Evolutionary conservation across 2,888 invertebrate species (phyloP).

Genomic region (Synergus itoensis): DNA sequence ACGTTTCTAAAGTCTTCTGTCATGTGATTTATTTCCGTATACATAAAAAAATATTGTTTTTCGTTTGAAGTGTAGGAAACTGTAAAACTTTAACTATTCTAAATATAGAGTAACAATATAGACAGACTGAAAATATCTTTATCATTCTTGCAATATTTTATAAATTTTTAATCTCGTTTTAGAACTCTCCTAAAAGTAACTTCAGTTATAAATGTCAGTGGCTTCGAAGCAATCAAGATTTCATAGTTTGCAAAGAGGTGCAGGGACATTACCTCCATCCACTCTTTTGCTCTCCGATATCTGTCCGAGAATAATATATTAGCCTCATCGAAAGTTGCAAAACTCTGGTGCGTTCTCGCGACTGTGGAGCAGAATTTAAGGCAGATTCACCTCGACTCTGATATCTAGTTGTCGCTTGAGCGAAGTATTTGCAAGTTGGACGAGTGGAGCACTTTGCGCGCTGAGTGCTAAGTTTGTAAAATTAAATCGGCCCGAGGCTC

Average conservation of each 20-base stretch:
- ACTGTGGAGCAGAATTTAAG: constrained; percentile 47
- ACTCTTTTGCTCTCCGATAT: constrained; percentile 1
- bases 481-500: constrained; percentile 49
- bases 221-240: neutral
- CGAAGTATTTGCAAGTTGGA: constrained; percentile 5
- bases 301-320: constrained; percentile 12
- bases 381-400: constrained; percentile 46
- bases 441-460: constrained; percentile 49
- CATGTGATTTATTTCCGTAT: neutral
- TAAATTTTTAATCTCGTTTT: neutral
- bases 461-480: constrained; percentile 51
- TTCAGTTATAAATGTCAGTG: neutral
- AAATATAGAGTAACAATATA: neutral
- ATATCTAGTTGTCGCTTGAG: constrained; percentile 45
- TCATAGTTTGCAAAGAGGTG: neutral
- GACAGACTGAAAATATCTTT: neutral
- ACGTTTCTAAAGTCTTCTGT: too few relatives aligned
- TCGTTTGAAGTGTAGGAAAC: neutral
- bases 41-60: neutral
- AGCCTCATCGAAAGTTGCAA: constrained; percentile 49
- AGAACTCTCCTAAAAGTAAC: neutral
- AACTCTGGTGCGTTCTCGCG: constrained; percentile 33
- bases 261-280: neutral
- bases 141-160: neutral
- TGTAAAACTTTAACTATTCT: neutral